phyloP scores from a whole-genome alignment of 1,140 invertebrate genomes.

The Pseudomyrmex pallidus region DNA sequence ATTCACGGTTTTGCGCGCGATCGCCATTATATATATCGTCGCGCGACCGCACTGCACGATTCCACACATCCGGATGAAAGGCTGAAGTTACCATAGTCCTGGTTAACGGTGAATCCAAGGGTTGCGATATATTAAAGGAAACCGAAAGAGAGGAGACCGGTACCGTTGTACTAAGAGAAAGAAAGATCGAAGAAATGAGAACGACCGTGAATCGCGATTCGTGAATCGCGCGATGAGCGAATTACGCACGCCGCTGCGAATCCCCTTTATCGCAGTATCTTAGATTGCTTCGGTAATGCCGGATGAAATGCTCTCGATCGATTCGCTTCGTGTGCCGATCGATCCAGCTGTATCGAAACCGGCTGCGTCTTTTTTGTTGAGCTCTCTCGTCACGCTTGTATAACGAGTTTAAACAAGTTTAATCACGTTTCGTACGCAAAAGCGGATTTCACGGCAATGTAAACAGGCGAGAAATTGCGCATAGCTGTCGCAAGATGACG shows the following conservation, averaged over 20 bases:
- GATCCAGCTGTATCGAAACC: constrained; percentile 37
- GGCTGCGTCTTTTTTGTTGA: constrained; percentile 28
- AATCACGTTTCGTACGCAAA: constrained; percentile 58
- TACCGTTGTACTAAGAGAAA: constrained; percentile 59
- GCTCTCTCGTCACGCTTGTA: constrained; percentile 24
- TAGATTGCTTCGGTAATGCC: constrained; percentile 60
- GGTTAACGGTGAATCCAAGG: constrained; percentile 21
- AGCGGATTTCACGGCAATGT: constrained; percentile 50
- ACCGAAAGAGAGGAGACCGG: constrained; percentile 21
- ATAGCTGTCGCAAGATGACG: constrained; percentile 48
- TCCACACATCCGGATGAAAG: constrained; percentile 5
- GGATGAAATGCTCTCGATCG: constrained; percentile 51
- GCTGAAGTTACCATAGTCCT: background rate
- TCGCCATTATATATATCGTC: constrained; percentile 16
- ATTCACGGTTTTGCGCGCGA: constrained; percentile 52
- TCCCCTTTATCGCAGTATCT: constrained; percentile 55
- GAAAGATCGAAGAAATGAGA: constrained; percentile 64
- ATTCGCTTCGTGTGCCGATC: constrained; percentile 31
- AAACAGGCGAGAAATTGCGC: constrained; percentile 61
- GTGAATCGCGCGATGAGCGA: constrained; percentile 42
- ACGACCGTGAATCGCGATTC: constrained; percentile 61
- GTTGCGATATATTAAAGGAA: constrained; percentile 6
- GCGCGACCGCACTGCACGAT: constrained; percentile 23
- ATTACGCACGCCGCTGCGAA: constrained; percentile 6
- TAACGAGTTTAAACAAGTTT: constrained; percentile 59